Evolutionary conservation across 2,113 vertebrate genomes (phyloP).

Genomic region (Halichoeres trimaculatus): DNA sequence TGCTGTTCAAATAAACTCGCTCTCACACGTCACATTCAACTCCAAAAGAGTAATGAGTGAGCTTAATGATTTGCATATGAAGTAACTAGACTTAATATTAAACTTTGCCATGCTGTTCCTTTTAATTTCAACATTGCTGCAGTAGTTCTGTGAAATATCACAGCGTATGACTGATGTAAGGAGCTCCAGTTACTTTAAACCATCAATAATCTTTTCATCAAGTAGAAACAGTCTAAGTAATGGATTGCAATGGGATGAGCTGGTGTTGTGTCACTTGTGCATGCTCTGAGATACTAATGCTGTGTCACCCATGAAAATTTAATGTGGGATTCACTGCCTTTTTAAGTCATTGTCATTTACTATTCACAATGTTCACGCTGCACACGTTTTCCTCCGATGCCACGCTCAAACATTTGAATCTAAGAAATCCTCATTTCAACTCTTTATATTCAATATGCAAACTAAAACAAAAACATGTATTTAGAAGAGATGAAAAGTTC

Average conservation of each 20-base stretch:
- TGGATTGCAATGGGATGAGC: conserved; percentile 40
- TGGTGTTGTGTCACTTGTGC: conserved; percentile 37
- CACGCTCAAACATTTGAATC: neutral
- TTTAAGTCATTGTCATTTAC: conserved; percentile 21
- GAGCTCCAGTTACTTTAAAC: neutral
- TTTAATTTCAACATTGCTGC: neutral
- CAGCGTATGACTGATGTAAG: conserved; percentile 32
- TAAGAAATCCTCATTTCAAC: too few relatives aligned
- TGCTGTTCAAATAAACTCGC: conserved; percentile 26
- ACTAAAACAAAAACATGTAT: too few relatives aligned
- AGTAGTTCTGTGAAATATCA: conserved; percentile 13
- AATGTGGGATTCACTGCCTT: conserved; percentile 25
- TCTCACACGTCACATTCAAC: conserved; percentile 5
- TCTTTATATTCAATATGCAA: too few relatives aligned
- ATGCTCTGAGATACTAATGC: conserved; percentile 33
- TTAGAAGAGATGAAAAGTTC: too few relatives aligned
- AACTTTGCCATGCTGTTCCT: neutral
- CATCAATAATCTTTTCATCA: conserved; percentile 25
- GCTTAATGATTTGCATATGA: conserved; percentile 2
- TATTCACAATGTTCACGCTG: neutral
- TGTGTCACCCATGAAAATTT: conserved; percentile 16
- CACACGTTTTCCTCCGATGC: neutral
- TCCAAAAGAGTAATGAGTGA: neutral
- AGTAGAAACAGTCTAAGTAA: conserved; percentile 12
- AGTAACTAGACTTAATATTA: neutral